A percentile compares a stretch with the other conserved stretches of the same genome.
phyloP scores from a whole-genome alignment of 2,888 invertebrate species.

The Thymelicus acteon region DNA sequence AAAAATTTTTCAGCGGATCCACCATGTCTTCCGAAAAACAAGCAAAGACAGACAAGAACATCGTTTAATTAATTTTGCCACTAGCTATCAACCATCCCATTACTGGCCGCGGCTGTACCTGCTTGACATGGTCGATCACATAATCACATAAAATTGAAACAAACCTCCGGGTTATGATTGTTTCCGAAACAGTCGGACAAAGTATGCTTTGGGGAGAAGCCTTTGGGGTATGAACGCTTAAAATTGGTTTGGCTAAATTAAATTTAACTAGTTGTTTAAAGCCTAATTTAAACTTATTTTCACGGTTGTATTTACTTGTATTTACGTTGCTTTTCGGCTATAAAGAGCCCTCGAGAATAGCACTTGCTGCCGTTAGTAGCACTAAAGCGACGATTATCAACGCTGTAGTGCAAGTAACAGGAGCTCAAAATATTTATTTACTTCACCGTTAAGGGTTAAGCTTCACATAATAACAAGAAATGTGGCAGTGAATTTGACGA shows the following conservation, averaged over 20 bases:
- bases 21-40: too few species aligned
- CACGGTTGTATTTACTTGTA: slow-evolving; percentile 59
- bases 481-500: too few species aligned
- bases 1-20: too few species aligned
- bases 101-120: too few species aligned
- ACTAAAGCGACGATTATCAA: slow-evolving; percentile 64
- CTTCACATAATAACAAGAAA: too few species aligned
- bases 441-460: too few species aligned
- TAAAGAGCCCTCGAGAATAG: slow-evolving; percentile 63
- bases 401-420: slow-evolving; percentile 51
- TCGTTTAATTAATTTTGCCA: too few species aligned
- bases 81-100: too few species aligned
- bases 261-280: slow-evolving; percentile 10
- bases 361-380: slow-evolving; percentile 60
- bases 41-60: too few species aligned
- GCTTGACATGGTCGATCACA: too few species aligned
- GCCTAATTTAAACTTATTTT: slow-evolving; percentile 39
- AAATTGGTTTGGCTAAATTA: slow-evolving; percentile 2
- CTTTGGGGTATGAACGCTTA: neutral
- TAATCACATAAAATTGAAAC: too few species aligned
- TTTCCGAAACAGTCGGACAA: neutral
- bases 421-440: slow-evolving; percentile 32
- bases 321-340: slow-evolving; percentile 57
- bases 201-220: neutral
- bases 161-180: too few species aligned